Conservation (phyloP, 2,113 vertebrate species). For the Antigone vipio region DNA sequence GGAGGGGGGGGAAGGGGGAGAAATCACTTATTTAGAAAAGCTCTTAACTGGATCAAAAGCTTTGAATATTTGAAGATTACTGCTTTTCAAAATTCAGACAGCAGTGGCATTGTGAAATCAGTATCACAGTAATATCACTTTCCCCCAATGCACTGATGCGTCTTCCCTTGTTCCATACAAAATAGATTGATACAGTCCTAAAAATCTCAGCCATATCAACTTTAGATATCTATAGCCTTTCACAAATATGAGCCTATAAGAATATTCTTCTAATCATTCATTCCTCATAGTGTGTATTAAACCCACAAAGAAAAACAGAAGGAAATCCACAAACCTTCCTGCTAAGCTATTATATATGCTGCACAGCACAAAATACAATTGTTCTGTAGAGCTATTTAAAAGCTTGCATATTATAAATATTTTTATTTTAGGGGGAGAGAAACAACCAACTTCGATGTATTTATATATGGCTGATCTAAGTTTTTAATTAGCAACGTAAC, state of each 20-base stretch:
- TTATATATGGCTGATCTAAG: neutral
- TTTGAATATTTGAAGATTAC: neutral
- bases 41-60: neutral
- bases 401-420: neutral
- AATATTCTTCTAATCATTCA: neutral
- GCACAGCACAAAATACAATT: neutral
- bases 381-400: neutral
- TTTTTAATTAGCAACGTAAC: neutral
- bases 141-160: neutral
- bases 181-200: neutral
- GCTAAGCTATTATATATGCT: neutral
- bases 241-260: neutral
- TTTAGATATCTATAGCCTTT: neutral
- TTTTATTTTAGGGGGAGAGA: neutral
- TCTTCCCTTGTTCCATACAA: neutral
- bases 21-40: neutral
- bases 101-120: neutral
- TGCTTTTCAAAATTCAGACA: neutral
- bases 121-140: neutral
- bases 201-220: neutral
- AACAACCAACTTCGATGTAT: neutral
- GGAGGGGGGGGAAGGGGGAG: fast-evolving
- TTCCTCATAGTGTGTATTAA: neutral
- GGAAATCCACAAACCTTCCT: neutral
- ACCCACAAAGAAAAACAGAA: neutral